Evolutionary conservation across 2,113 vertebrate species (phyloP), one percentile per base, ranked within the genome.

Genomic region (Ceyx margarethae): DNA sequence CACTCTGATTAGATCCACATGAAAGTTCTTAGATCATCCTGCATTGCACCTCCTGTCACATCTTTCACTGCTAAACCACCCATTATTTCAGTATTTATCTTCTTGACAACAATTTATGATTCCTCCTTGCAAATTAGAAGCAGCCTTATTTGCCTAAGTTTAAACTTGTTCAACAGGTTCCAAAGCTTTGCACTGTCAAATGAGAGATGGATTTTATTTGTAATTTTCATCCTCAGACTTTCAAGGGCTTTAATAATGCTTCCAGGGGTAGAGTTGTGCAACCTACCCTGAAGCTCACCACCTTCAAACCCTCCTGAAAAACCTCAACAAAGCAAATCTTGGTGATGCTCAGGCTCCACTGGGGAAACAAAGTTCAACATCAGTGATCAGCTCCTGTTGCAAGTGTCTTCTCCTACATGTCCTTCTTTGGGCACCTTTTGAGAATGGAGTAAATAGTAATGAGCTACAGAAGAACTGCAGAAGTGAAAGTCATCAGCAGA

Each of bases 1-100:
- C 58, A 6, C 50, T 79, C 73, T 79, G 86, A 95, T 84, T 61
- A 87, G 71, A 93, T 65, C 71, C 95, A 90, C 79, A 26, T 87
- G 81, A 18, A 71, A 91, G 57, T 35, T 74, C 65, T 74, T 23
- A 51, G 72, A 91, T 74, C 72, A 74, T n/a, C 72, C 82, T 86
- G 51, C 73, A 68, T 82, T 0, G 1, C 64, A 85, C 76, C 72
- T 86, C 65, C 85, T 75, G 80, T 56, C 80, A 78, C 85, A 91
- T 75, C 90, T 77, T 84, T 87, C 65, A 51, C 40, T 61, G 56
- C 48, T 90, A 91, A 94, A 57, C 73, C 57, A 72, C 45, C 40
- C 56, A 23, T 91, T 95, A 91, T 51, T 90, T 88, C 1, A 1
- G 2, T 68, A 84, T 91, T 86, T 93, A 78, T 88, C 79, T 80